These are phyloP conservation scores for Hermodice carunculata DNA, from an alignment of 2,888 invertebrate species.

Conservation along the genomic window DNA sequence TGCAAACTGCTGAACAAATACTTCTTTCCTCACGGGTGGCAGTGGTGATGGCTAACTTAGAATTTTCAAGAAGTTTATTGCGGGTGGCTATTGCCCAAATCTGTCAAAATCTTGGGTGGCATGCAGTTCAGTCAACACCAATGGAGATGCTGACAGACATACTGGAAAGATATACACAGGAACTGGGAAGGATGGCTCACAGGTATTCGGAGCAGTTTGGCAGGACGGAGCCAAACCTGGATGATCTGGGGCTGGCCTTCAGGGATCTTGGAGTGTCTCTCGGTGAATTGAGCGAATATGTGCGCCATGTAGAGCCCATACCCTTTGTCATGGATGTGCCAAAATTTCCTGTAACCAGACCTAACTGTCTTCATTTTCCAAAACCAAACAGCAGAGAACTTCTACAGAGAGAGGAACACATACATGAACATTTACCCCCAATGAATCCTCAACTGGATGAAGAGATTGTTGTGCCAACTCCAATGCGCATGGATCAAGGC, in stretches of 20 bases:
- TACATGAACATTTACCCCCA: conserved; percentile 92
- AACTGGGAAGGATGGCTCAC: conserved; percentile 83
- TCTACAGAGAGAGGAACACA: conserved; percentile 88
- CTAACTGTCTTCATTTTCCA: conserved; percentile 80
- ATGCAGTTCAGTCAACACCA: conserved; percentile 88
- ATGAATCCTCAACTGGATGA: conserved; percentile 83
- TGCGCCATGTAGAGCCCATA: conserved; percentile 85
- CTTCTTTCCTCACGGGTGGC: too few species aligned
- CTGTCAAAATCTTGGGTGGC: conserved; percentile 94
- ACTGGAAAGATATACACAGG: conserved; percentile 84
- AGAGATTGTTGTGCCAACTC: too few species aligned
- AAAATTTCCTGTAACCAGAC: conserved; percentile 81
- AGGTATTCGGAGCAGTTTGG: conserved; percentile 89
- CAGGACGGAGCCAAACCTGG: conserved; percentile 86
- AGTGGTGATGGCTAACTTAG: too few species aligned
- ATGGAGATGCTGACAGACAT: conserved; percentile 91
- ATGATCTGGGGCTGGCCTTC: conserved; percentile 89
- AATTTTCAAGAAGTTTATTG: conserved; percentile 73
- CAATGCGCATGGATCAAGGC: too few species aligned
- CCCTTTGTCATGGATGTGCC: conserved; percentile 79
- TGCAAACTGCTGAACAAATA: too few species aligned
- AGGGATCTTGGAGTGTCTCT: conserved; percentile 85
- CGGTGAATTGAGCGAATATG: conserved; percentile 87
- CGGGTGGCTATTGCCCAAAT: conserved; percentile 91
- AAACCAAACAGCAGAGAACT: conserved; percentile 77